Percentiles rank a stretch among this genome's conserved stretches.
Evolutionary conservation across 2,797 vertebrate genomes (phyloP).

Genomic region (Oophaga sylvatica): DNA sequence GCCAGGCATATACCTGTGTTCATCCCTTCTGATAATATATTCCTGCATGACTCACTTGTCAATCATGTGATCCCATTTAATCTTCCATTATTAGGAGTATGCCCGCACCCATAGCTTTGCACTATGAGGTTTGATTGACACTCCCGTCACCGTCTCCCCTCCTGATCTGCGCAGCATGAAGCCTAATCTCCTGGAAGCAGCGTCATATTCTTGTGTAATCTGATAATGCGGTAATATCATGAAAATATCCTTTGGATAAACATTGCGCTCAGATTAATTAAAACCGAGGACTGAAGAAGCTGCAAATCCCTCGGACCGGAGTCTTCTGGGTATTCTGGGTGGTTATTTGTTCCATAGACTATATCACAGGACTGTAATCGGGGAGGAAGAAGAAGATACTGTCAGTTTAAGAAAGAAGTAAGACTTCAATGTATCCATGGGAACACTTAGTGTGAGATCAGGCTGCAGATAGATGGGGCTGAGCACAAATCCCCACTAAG

Average conservation of each 20-base stretch:
- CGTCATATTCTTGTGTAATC: constrained; percentile 36
- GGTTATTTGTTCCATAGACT: not conserved
- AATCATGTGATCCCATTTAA: not conserved
- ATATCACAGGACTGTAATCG: constrained; percentile 15
- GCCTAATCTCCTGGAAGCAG: constrained; percentile 27
- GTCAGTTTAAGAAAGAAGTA: constrained; percentile 14
- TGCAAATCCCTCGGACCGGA: constrained; percentile 10
- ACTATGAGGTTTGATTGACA: not conserved
- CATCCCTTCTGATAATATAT: not conserved
- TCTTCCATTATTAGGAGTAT: not conserved
- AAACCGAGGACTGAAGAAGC: not conserved
- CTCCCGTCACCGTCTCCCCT: not conserved
- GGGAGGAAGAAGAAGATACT: constrained; percentile 35
- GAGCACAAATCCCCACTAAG: not conserved
- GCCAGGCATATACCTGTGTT: not conserved
- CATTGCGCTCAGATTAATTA: constrained; percentile 50
- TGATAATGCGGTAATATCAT: constrained; percentile 44
- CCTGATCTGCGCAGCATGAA: not conserved
- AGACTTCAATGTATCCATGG: constrained; percentile 45
- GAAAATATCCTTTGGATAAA: constrained; percentile 45
- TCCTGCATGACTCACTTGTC: not conserved
- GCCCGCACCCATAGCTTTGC: not conserved
- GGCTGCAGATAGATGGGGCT: not conserved
- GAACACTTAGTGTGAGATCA: constrained; percentile 4
- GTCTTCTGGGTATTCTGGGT: not conserved